phyloP scores from a whole-genome alignment of 2,113 vertebrate genomes.

The Gallinago undulata region DNA sequence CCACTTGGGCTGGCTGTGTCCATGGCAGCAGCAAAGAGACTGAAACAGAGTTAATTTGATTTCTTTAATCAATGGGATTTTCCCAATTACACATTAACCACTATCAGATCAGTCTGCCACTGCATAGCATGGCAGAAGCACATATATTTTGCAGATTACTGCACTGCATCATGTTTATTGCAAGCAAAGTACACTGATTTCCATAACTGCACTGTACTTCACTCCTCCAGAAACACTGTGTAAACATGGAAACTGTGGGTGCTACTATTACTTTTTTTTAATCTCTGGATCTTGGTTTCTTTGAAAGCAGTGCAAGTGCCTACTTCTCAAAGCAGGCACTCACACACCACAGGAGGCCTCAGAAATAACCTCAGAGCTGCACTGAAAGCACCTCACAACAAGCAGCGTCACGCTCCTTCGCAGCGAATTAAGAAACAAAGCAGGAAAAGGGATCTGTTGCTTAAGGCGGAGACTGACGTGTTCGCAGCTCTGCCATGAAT shows the following conservation, averaged over 20 bases:
- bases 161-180: neutral
- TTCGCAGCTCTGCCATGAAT: neutral
- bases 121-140: neutral
- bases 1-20: neutral
- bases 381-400: neutral
- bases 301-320: neutral
- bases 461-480: fast-evolving
- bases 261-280: neutral
- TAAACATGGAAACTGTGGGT: neutral
- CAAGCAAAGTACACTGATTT: neutral
- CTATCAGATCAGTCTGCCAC: neutral
- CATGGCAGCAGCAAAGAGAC: neutral
- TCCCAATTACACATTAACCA: slow-evolving; percentile 20
- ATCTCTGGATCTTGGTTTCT: neutral
- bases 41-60: slow-evolving; percentile 7
- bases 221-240: neutral
- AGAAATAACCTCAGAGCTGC: neutral
- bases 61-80: slow-evolving; percentile 26
- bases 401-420: fast-evolving
- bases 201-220: neutral
- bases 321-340: neutral
- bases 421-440: neutral
- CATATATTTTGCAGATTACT: neutral
- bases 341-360: neutral
- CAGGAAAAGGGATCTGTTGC: fast-evolving